Percentiles rank a stretch among this genome's conserved stretches.
phyloP scores from a whole-genome alignment of 2,797 vertebrate species.

The Paramormyrops hopkinsi region DNA sequence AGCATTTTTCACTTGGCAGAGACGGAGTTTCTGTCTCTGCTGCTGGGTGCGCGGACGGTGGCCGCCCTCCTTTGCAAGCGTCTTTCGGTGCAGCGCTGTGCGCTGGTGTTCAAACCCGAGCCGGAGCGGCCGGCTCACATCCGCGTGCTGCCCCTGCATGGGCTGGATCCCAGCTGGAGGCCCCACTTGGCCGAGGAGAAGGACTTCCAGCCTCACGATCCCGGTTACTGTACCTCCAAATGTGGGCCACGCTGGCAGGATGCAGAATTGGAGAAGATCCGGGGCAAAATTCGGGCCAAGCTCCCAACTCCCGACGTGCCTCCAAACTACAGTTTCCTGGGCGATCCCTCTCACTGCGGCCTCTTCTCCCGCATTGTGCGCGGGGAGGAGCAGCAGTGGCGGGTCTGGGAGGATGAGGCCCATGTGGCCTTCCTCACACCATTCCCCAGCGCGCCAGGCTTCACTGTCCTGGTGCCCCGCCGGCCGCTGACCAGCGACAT shows the following conservation, averaged over 20 bases:
- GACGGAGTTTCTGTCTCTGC: conserved; percentile 52
- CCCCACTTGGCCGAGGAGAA: conserved; percentile 51
- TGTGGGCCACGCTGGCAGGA: conserved; percentile 56
- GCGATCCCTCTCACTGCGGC: conserved; percentile 45
- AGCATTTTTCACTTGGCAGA: conserved; percentile 58
- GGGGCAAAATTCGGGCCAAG: conserved; percentile 51
- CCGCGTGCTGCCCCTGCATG: conserved; percentile 61
- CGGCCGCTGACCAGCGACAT: conserved; percentile 63
- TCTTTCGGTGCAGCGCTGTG: conserved; percentile 59
- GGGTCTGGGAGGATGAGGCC: conserved; percentile 66
- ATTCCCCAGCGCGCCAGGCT: conserved; percentile 63
- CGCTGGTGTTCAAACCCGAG: conserved; percentile 54
- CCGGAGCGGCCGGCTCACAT: conserved; percentile 50
- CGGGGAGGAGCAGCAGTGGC: conserved; percentile 68
- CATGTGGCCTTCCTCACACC: conserved; percentile 69
- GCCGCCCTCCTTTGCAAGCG: conserved; percentile 54
- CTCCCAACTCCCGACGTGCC: conserved; percentile 59
- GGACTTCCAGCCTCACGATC: conserved; percentile 52
- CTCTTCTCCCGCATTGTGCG: conserved; percentile 63
- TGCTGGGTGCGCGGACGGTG: conserved; percentile 56
- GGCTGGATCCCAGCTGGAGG: conserved; percentile 55
- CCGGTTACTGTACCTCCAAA: conserved; percentile 66
- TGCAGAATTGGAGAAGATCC: conserved; percentile 46
- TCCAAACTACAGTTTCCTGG: conserved; percentile 56
- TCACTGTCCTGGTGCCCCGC: conserved; percentile 66